Evolutionary conservation across 92 coral and sea anemone species (phyloP).

Genomic region (Siderastrea siderea): DNA sequence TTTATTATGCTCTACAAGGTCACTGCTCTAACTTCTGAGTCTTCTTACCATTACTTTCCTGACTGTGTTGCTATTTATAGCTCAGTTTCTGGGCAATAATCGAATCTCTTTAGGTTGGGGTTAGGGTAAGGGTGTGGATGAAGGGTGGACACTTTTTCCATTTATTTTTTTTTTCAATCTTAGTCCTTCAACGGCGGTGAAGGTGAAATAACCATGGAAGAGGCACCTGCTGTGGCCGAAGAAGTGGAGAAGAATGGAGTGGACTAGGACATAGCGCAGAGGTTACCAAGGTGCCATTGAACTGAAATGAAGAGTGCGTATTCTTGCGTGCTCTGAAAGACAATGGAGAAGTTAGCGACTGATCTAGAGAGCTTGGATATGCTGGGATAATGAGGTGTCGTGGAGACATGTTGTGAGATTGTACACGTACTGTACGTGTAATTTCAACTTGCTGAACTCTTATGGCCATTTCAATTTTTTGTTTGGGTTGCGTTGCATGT

Average conservation of each 20-base stretch:
- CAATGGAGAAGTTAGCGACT: neutral
- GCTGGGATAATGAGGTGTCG: neutral
- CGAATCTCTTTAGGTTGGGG: neutral
- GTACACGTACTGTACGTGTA: neutral
- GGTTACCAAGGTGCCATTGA: neutral
- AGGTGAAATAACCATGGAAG: constrained; percentile 38
- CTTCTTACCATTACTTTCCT: no score
- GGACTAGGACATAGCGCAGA: constrained; percentile 3
- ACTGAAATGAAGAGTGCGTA: constrained; percentile 5
- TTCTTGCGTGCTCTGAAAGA: neutral
- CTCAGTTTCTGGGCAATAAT: no score
- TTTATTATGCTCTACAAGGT: no score
- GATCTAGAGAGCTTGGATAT: neutral
- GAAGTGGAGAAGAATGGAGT: constrained; percentile 54
- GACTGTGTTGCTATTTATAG: neutral
- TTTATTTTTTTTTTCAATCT: neutral
- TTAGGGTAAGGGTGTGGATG: no score
- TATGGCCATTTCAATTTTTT: neutral
- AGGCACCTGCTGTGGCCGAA: constrained; percentile 33
- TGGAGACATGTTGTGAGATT: neutral
- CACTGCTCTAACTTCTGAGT: no score
- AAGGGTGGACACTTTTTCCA: neutral
- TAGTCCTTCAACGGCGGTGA: constrained; percentile 60
- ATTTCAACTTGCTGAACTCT: neutral
- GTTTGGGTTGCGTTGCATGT: constrained; percentile 1